Evolutionary conservation across 2,797 vertebrate species (phyloP), one percentile per base, ranked within the genome.

Genomic region (Acrossocheilus wenchowensis): DNA sequence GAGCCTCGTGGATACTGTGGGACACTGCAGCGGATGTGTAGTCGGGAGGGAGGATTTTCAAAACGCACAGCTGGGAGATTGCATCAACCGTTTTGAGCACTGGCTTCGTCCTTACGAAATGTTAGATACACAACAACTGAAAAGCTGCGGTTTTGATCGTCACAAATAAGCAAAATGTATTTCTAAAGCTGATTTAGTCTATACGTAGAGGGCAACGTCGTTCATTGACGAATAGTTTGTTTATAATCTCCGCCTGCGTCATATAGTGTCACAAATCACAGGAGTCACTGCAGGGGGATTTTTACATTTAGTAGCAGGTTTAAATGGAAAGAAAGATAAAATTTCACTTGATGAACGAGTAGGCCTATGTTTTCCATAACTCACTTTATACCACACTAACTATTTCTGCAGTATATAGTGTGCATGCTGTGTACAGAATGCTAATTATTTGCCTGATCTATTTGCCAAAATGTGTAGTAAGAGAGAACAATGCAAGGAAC

Each of bases 1-100:
- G 87, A 89, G 82, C 90, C 87, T 84, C 83, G 91, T 91, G 84
- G 89, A 78, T 91, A 66, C 89, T 92, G 88, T 91, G 93, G 90
- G 90, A 91, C 91, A 85, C 89, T 81, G 87, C 52, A 75, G 26
- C 86, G 81, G 69, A 71, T 36, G 50, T 74, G 79, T 19, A 89
- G 88, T 90, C 87, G 90, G 90, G 91, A 92, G 93, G 93, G 92
- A 66, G 73, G 26, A 9, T 85, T 86, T 78, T 66, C 36, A 26
- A 81, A 87, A 60, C n/a, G n/a, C 48, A 50, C 64, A 43, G 7
- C 43, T 43, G n/a, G 45, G 78, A 45, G 48, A 52, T 30, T 41
- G 21, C 43, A 23, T 7, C 1, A 43, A 48, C 0, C 7, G 52
- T 50, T 52, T 68, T 50, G 4, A 48, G 30, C 43, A 21, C 4